Evolutionary conservation across 2,888 invertebrate genomes (phyloP).

Genomic region (Pelosia muscerda): DNA sequence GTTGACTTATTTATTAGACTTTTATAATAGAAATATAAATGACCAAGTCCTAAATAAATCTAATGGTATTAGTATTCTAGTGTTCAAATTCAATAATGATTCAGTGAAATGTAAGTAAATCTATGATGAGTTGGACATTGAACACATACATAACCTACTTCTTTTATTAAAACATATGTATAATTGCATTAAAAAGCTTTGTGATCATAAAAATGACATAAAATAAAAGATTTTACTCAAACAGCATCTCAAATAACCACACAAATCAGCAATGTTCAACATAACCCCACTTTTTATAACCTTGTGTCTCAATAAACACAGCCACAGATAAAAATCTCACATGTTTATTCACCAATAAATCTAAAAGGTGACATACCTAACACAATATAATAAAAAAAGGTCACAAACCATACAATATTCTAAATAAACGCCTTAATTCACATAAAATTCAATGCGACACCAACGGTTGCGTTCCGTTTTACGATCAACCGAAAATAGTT

Average conservation of each 20-base stretch:
- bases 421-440: constrained; percentile 55
- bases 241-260: background rate
- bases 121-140: too few relatives aligned
- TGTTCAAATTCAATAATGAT: too few relatives aligned
- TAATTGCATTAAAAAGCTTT: too few relatives aligned
- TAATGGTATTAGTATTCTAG: too few relatives aligned
- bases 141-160: too few relatives aligned
- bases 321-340: background rate
- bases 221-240: background rate
- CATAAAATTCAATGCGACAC: constrained; percentile 80
- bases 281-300: background rate
- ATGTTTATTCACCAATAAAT: constrained; percentile 22
- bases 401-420: constrained; percentile 38
- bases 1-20: too few relatives aligned
- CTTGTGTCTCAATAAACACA: constrained; percentile 4
- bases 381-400: constrained; percentile 21
- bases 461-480: constrained; percentile 72
- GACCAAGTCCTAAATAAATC: too few relatives aligned
- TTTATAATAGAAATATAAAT: too few relatives aligned
- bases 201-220: background rate
- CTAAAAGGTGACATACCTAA: constrained; percentile 21
- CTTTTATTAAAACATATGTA: too few relatives aligned
- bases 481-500: constrained; percentile 78
- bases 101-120: too few relatives aligned
- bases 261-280: background rate